A percentile compares a stretch with the other conserved stretches of the same genome.
These are phyloP conservation scores for Rhea pennata DNA, from an alignment of 2,113 vertebrate genomes.

Conservation along the genomic window DNA sequence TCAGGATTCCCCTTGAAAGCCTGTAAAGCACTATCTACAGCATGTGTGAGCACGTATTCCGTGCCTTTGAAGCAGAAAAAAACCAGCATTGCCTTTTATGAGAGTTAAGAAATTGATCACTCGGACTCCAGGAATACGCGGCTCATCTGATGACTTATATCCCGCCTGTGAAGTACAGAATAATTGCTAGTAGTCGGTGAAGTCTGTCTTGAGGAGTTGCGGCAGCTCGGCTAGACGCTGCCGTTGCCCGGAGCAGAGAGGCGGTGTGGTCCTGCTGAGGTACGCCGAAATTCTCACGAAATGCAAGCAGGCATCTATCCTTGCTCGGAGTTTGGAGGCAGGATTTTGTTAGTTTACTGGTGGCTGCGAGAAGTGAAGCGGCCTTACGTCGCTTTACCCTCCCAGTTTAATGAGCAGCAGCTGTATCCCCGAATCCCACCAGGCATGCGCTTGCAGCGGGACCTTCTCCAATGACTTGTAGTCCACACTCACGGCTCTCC, in stretches of 20 bases:
- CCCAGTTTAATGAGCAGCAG: neutral
- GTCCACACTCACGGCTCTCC: neutral
- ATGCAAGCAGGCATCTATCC: neutral
- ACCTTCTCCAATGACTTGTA: neutral
- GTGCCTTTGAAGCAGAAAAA: neutral
- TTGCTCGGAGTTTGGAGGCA: neutral
- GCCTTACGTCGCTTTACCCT: neutral
- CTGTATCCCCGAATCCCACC: neutral
- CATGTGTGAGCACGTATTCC: neutral
- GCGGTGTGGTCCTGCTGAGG: neutral
- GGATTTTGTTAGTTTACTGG: neutral
- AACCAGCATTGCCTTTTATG: neutral
- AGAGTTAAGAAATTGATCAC: neutral
- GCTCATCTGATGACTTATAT: neutral
- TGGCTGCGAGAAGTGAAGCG: neutral
- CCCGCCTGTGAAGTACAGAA: neutral
- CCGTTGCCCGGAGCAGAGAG: neutral
- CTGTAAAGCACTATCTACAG: neutral
- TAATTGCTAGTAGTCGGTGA: neutral
- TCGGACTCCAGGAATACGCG: neutral
- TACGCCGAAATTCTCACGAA: neutral
- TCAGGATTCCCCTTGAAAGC: neutral
- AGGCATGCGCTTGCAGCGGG: neutral
- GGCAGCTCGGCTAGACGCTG: neutral
- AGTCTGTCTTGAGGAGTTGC: neutral